These are phyloP conservation scores for Zosterops pallidus DNA, from an alignment of 2,113 vertebrate species.

Conservation along the genomic window DNA sequence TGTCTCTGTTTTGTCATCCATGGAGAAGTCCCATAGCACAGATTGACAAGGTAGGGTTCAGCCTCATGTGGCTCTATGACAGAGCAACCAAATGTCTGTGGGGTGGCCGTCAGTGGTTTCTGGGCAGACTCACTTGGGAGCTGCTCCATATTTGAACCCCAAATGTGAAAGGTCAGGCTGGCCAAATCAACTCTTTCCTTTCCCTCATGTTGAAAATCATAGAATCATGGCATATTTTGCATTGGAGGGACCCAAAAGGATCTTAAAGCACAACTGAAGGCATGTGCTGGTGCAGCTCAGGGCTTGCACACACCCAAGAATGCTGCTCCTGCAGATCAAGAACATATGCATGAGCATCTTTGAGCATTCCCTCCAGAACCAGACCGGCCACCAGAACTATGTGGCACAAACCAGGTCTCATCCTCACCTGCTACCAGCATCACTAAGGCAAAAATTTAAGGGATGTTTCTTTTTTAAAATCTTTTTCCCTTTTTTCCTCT, in stretches of 20 bases:
- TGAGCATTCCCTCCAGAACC: neutral
- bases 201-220: neutral
- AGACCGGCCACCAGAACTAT: accelerated
- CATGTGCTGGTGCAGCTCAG: accelerated
- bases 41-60: accelerated
- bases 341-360: neutral
- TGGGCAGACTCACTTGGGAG: neutral
- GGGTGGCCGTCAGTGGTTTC: accelerated
- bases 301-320: accelerated
- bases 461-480: neutral
- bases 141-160: neutral
- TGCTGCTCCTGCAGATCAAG: neutral
- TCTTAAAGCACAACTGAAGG: neutral
- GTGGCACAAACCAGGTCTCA: accelerated
- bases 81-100: neutral
- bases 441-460: neutral
- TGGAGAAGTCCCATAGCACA: accelerated
- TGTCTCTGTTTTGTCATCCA: neutral
- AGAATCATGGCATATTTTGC: too few relatives aligned
- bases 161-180: neutral
- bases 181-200: neutral
- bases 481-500: accelerated
- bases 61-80: accelerated
- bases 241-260: neutral
- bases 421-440: neutral